Conservation (phyloP, 2,888 invertebrate genomes). For the Odontomyia ornata region DNA sequence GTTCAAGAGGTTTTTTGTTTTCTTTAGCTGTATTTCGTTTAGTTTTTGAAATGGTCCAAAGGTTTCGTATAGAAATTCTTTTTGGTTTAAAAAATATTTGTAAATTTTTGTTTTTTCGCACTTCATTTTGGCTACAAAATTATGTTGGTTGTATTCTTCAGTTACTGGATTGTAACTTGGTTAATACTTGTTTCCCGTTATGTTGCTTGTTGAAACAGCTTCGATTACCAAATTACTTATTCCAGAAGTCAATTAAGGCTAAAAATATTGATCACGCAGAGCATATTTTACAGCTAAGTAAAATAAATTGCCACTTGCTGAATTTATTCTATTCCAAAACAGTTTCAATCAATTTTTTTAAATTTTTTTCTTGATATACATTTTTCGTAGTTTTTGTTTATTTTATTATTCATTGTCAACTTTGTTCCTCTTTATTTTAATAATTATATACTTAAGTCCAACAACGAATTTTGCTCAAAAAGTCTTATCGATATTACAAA, state of each 20-base stretch:
- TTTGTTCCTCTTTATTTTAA: neutral
- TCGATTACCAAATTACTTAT: neutral
- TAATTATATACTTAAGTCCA: too few relatives aligned
- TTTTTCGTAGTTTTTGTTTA: neutral
- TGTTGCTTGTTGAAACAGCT: too few relatives aligned
- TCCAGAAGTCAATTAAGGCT: neutral
- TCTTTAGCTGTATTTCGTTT: neutral
- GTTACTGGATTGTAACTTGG: too few relatives aligned
- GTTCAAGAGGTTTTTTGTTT: neutral
- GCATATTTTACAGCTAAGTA: slow-evolving; percentile 34
- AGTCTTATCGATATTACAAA: neutral
- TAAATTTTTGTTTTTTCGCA: too few relatives aligned
- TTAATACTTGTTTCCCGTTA: too few relatives aligned
- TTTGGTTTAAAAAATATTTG: too few relatives aligned
- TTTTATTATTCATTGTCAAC: neutral
- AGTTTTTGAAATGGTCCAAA: too few relatives aligned
- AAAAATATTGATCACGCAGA: neutral
- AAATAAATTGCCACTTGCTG: slow-evolving; percentile 19
- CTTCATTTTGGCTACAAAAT: too few relatives aligned
- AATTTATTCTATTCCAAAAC: neutral
- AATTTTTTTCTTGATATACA: neutral
- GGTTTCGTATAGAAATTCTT: too few relatives aligned
- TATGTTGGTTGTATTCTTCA: neutral
- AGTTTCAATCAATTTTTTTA: too few relatives aligned
- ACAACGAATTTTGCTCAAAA: too few relatives aligned